Evolutionary conservation across 2,888 invertebrate species (phyloP), one percentile per base, ranked within the genome.

Genomic region (Caenorhabditis virilis): DNA sequence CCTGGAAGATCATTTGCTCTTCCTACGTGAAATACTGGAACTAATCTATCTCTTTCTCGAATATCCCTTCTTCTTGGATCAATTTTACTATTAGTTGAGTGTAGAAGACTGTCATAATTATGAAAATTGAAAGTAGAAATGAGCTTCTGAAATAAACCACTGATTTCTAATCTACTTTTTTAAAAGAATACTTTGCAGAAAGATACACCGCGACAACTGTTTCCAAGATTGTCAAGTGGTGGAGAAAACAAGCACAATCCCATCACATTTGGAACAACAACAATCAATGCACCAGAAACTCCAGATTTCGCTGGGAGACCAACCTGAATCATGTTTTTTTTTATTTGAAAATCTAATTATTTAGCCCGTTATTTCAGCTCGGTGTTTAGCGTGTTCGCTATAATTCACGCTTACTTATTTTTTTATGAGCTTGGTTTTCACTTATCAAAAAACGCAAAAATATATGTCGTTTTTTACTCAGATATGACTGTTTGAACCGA

Each of bases 261-360:
- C 91, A 95, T 92, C 35, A 94, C 92, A 84, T 95, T 95, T 1
- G 95, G 95, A 39, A 95, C 91, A 2, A 95, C 94, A 45, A 95
- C 89, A 74, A 95, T 87, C 87, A 95, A 90, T 46, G 90, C 91
- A 42, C 95, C 95, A 41, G 92, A 91, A 0, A 95, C 87, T 2
- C 87, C 87, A 0, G 87, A 86, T 77, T 87, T 87, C 18, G 86
- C 87, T 15, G 87, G 87, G 27, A 88, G 80, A 3, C 87, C 87
- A 43, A 87, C 86, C 85, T 86, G 77, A 18, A 70, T 69, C 18
- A 15, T 38, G 22, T 13, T 22, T 9, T 5, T 5, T 42, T 42
- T 41, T 18, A 15, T 7, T 20, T 6, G 7, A 22, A n/a, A 41
- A 9, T 4, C 5, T 7, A 41, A 22, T 6, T 36, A 13, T 36